Percentiles rank a stretch among this genome's conserved stretches.
Evolutionary conservation across 1,140 invertebrate genomes (phyloP).

Genomic region (Penaeus japonicus): DNA sequence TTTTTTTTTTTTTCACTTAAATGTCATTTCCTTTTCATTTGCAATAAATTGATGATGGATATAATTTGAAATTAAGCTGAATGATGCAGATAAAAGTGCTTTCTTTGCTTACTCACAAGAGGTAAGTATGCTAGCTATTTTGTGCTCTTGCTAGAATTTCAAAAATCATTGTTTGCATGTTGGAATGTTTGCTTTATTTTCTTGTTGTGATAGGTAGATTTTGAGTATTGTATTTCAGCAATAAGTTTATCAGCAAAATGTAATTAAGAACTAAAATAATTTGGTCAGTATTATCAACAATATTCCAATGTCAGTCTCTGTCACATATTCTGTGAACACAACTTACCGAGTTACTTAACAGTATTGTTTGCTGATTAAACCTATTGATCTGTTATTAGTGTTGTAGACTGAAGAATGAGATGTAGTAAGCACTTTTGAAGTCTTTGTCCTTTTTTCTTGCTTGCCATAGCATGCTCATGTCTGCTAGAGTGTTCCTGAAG

Average conservation of each 20-base stretch:
- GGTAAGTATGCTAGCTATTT: conserved; percentile 16
- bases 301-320: not conserved
- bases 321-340: not conserved
- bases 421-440: no score
- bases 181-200: not conserved
- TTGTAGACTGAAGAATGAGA: no score
- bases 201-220: no score
- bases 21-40: not conserved
- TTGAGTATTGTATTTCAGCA: not conserved
- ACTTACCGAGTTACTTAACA: no score
- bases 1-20: not conserved
- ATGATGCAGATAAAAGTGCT: not conserved
- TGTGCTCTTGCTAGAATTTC: not conserved
- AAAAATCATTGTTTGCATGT: not conserved
- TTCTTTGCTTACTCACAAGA: not conserved
- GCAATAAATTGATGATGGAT: not conserved
- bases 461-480: conserved; percentile 11
- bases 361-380: no score
- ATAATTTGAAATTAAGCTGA: not conserved
- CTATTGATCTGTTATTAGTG: no score
- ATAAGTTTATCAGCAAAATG: not conserved
- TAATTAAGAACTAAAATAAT: no score
- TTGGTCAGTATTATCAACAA: no score
- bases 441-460: not conserved
- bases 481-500: not conserved